Evolutionary conservation across 2,888 invertebrate species (phyloP).

Genomic region (Lochmaea capreae): DNA sequence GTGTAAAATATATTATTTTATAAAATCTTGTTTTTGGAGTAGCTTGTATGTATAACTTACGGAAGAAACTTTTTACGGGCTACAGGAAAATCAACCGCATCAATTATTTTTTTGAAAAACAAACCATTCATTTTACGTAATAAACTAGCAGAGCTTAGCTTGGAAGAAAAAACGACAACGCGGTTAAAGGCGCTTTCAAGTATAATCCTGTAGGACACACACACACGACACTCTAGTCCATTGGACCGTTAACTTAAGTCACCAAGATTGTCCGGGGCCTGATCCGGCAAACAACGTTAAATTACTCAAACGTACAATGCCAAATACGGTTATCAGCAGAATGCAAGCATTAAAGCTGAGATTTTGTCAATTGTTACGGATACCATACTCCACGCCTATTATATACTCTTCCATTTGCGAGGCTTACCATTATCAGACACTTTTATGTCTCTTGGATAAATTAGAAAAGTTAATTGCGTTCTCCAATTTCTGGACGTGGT

Average conservation of each 20-base stretch:
- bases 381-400: conserved; percentile 44
- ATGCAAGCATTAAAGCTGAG: conserved; percentile 49
- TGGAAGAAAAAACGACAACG: conserved; percentile 25
- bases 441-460: conserved; percentile 39
- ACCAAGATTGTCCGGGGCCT: conserved; percentile 44
- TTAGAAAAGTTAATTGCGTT: conserved; percentile 29
- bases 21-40: too few relatives aligned
- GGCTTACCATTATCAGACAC: conserved; percentile 42
- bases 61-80: too few relatives aligned
- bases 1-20: neutral
- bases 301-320: conserved; percentile 53
- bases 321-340: conserved; percentile 51
- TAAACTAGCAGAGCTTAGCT: conserved; percentile 26
- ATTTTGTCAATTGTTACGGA: conserved; percentile 47
- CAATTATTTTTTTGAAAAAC: conserved; percentile 25
- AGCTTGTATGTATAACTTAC: too few relatives aligned
- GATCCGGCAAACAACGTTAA: conserved; percentile 51
- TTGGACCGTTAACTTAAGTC: conserved; percentile 50
- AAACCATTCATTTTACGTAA: conserved; percentile 21
- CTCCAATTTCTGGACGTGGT: neutral
- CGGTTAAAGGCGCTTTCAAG: conserved; percentile 28
- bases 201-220: conserved; percentile 50
- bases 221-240: conserved; percentile 42
- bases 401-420: conserved; percentile 44
- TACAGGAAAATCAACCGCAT: neutral